Evolutionary conservation across 2,888 invertebrate genomes (phyloP).

Genomic region (Anarsia innoxiella): DNA sequence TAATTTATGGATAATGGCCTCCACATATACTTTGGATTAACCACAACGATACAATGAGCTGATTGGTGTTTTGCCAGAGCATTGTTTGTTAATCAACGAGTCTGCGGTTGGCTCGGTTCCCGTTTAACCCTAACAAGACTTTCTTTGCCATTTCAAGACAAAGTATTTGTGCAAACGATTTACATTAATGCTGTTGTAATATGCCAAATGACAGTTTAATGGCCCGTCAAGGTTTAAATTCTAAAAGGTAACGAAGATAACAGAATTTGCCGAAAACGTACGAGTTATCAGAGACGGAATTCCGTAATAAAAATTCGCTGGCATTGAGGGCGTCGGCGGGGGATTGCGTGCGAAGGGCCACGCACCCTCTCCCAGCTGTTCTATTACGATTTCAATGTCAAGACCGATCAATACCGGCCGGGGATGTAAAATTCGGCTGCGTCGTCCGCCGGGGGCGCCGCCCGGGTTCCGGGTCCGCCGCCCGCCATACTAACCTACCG

Average conservation of each 20-base stretch:
- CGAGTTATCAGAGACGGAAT: conserved; percentile 5
- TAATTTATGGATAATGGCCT: conserved; percentile 11
- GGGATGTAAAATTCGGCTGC: conserved; percentile 70
- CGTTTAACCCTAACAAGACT: conserved; percentile 1
- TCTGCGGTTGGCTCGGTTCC: conserved; percentile 5
- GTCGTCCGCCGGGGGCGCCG: conserved; percentile 46
- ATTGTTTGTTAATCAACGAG: conserved; percentile 13
- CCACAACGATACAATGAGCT: conserved; percentile 9
- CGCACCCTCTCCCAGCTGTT: conserved; percentile 72
- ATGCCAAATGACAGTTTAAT: too few species aligned
- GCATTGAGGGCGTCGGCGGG: conserved; percentile 10
- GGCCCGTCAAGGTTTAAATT: too few species aligned
- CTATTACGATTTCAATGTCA: conserved; percentile 74
- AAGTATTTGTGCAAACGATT: conserved; percentile 1
- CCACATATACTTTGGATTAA: conserved; percentile 7
- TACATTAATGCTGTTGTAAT: conserved; percentile 1
- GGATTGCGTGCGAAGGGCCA: conserved; percentile 50
- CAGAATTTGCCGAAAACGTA: too few species aligned
- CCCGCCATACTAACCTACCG: conserved; percentile 73
- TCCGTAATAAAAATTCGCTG: conserved; percentile 7
- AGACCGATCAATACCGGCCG: conserved; percentile 71
- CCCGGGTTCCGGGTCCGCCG: conserved; percentile 64
- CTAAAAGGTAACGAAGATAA: too few species aligned
- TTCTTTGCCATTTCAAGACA: conserved; percentile 1
- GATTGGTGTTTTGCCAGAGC: conserved; percentile 12